Conservation (phyloP, 2,797 vertebrate species). For the Huso huso region DNA sequence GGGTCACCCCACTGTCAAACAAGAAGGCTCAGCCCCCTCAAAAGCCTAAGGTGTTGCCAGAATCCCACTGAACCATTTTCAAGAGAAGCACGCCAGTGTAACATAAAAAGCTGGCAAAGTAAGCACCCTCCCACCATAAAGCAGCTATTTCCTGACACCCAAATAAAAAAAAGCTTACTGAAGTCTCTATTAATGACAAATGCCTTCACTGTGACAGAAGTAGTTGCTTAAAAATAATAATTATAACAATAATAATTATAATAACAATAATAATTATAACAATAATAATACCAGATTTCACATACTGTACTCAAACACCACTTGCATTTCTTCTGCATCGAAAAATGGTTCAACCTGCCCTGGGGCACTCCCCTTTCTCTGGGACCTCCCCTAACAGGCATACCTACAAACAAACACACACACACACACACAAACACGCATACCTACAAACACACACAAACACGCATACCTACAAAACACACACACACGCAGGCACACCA, state of each 20-base stretch:
- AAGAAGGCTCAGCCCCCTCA: conserved; percentile 53
- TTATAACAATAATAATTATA: conserved; percentile 44
- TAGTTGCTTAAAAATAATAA: conserved; percentile 39
- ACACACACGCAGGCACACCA: conserved; percentile 22
- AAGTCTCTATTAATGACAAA: conserved; percentile 46
- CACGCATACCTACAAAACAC: conserved; percentile 13
- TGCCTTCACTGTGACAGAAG: conserved; percentile 34
- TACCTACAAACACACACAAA: too few relatives aligned
- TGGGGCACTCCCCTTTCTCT: conserved; percentile 43
- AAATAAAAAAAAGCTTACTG: conserved; percentile 56
- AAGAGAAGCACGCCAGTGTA: conserved; percentile 37
- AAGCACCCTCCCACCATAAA: conserved; percentile 36
- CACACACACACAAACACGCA: too few relatives aligned
- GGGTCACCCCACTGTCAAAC: conserved; percentile 10
- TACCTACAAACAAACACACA: too few relatives aligned
- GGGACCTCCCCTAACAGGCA: conserved; percentile 37
- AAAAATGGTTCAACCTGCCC: conserved; percentile 41
- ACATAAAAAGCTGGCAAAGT: conserved; percentile 31
- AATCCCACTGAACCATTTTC: conserved; percentile 23
- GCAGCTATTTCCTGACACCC: conserved; percentile 53
- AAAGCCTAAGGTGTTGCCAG: not conserved
- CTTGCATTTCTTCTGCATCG: conserved; percentile 38
- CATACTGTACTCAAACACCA: conserved; percentile 5
- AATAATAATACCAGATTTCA: conserved; percentile 14
- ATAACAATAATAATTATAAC: conserved; percentile 31